Percentiles rank a stretch among this genome's conserved stretches.
Conservation (phyloP, 2,888 invertebrate species). For the Parnassius glacialis region DNA sequence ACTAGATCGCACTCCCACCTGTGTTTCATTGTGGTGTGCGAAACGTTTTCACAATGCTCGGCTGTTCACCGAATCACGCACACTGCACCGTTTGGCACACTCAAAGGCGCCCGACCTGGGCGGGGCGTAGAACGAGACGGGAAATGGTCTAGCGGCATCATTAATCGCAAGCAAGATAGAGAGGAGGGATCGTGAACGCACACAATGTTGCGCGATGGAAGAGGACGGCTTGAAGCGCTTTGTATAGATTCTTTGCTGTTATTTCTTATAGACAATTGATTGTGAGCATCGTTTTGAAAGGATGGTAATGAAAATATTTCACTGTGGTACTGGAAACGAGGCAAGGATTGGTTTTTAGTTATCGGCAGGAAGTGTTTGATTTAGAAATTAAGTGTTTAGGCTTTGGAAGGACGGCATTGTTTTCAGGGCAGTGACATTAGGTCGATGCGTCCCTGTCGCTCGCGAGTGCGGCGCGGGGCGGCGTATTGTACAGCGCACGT, state of each 20-base stretch:
- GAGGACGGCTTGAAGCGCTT: constrained; percentile 74
- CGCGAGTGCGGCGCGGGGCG: constrained; percentile 70
- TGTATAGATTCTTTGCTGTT: constrained; percentile 78
- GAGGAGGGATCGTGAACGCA: constrained; percentile 56
- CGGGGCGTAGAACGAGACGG: constrained; percentile 74
- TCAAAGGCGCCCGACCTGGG: constrained; percentile 64
- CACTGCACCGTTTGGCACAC: constrained; percentile 58
- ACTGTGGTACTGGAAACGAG: constrained; percentile 25
- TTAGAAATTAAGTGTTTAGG: constrained; percentile 41
- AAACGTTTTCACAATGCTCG: constrained; percentile 67
- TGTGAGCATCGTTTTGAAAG: constrained; percentile 48
- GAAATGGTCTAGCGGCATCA: constrained; percentile 56
- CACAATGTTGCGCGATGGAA: constrained; percentile 68
- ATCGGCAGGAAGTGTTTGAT: constrained; percentile 33
- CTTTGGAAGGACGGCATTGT: constrained; percentile 72
- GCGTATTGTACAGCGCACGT: constrained; percentile 75
- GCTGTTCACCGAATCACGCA: constrained; percentile 62
- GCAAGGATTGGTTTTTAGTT: constrained; percentile 34
- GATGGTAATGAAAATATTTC: constrained; percentile 7
- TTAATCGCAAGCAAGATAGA: constrained; percentile 54
- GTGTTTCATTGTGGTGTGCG: constrained; percentile 72
- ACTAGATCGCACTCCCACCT: constrained; percentile 76
- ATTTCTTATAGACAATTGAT: constrained; percentile 77
- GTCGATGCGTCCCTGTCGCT: constrained; percentile 78
- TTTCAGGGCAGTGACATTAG: constrained; percentile 79